Evolutionary conservation across 2,113 vertebrate species (phyloP), one percentile per base, ranked within the genome.

Genomic region (Myxocyprinus asiaticus): DNA sequence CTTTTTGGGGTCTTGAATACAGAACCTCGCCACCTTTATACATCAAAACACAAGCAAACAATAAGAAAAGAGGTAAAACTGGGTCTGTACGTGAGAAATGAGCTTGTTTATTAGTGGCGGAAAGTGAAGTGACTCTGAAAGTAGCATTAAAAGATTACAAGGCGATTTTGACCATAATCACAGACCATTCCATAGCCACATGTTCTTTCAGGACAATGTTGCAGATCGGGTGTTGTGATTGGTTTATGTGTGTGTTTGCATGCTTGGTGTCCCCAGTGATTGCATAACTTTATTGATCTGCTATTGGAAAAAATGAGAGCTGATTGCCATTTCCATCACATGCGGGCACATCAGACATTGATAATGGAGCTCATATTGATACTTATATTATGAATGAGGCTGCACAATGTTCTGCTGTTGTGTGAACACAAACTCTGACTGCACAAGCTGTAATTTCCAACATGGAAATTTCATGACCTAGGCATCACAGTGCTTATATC

Each of bases 131-230:
- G 86, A 90, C 87, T 89, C 83, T 84, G 80, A 87, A 88, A 85
- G 81, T 59, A 65, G 84, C 71, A 88, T 90, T 89, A 90, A 84
- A 64, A 87, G 88, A 91, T 92, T 91, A 88, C 59, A 61, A 64
- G 55, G 83, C 22, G 22, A 33, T 33, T 33, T 33, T 33, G 22
- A 33, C 22, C 22, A 63, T 87, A 88, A 90, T 87, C 83, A 79
- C 55, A 63, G n/a, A 77, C 83, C 87, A 83, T 75, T 79, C 77
- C 75, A 81, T 69, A 69, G 59, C 83, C 90, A 84, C 86, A 56
- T 33, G 22, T 33, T 33, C 22, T 33, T 33, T 33, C 22, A 43
- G 51, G 42, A 11, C 67, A 62, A 17, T 45, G 44, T 47, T 33
- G 59, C 76, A 22, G 8, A 74, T 11, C 43, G n/a, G 12, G 48